Percentiles rank a stretch among this genome's conserved stretches.
phyloP scores from a whole-genome alignment of 2,113 vertebrate species.

The Sinocyclocheilus grahami region DNA sequence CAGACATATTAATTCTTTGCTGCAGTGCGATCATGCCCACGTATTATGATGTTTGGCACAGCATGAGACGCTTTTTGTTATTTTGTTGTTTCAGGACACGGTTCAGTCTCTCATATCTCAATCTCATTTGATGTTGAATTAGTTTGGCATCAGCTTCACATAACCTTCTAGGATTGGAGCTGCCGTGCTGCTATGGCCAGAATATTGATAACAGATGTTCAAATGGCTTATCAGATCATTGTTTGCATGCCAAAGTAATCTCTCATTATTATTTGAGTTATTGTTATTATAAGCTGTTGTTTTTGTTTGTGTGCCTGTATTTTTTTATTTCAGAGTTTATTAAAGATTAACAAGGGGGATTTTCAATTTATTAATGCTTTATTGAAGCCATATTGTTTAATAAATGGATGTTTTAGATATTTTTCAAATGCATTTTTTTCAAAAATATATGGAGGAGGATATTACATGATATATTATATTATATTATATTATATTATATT shows the following conservation, averaged over 20 bases:
- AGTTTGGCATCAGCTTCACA: slow-evolving; percentile 21
- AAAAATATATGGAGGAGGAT: neutral
- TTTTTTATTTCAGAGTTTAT: neutral
- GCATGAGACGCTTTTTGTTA: neutral
- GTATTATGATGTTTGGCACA: slow-evolving; percentile 3
- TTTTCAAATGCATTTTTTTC: neutral
- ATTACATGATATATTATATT: too few species aligned
- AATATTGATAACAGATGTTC: slow-evolving; percentile 37
- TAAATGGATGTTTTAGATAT: neutral
- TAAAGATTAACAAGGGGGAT: neutral
- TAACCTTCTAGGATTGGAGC: slow-evolving; percentile 10
- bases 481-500: too few species aligned
- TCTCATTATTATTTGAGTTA: neutral
- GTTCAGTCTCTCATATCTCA: slow-evolving; percentile 6
- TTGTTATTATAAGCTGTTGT: neutral
- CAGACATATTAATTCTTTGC: slow-evolving; percentile 12
- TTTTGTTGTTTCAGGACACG: neutral
- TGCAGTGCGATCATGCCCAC: neutral
- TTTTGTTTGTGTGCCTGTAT: neutral
- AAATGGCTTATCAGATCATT: slow-evolving; percentile 7
- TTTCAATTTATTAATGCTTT: neutral
- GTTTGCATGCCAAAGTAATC: neutral
- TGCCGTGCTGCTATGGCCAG: slow-evolving; percentile 5
- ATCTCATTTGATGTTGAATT: slow-evolving; percentile 19
- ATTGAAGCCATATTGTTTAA: neutral